Evolutionary conservation across 2,113 vertebrate genomes (phyloP).

Genomic region (Fukomys damarensis): DNA sequence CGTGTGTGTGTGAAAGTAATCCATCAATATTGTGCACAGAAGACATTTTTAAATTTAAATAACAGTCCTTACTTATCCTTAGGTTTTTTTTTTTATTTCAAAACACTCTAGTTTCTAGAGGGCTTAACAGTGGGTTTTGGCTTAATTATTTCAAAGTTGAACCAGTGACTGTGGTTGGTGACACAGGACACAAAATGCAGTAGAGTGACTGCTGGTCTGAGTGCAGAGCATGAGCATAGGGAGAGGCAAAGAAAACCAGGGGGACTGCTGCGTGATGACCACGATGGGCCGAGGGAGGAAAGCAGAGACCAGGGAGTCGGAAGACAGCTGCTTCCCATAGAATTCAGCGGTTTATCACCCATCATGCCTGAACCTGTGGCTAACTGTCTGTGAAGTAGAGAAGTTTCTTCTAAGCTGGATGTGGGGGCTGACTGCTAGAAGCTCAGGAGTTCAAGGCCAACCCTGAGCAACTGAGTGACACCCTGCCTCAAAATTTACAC

Average conservation of each 20-base stretch:
- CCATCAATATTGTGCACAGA: background rate
- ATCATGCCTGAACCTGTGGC: background rate
- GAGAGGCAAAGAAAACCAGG: background rate
- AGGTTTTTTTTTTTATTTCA: background rate
- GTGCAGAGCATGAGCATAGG: background rate
- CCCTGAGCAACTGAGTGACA: background rate
- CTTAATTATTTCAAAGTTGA: background rate
- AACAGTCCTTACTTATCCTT: background rate
- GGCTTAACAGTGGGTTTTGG: background rate
- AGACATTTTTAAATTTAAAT: constrained; percentile 35
- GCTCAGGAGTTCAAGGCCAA: background rate
- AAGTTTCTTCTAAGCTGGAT: background rate
- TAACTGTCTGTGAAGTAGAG: background rate
- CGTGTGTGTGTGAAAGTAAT: background rate
- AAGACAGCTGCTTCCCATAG: background rate
- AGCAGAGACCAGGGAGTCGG: background rate
- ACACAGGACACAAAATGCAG: background rate
- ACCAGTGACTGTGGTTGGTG: too few relatives aligned
- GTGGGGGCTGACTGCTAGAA: background rate
- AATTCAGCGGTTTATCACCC: background rate
- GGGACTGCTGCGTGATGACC: background rate
- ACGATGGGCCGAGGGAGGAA: background rate
- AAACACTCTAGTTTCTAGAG: background rate
- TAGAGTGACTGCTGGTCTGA: background rate
- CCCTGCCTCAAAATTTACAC: background rate